phyloP scores from a whole-genome alignment of 2,113 vertebrate species.

The Percopsis transmontana region DNA sequence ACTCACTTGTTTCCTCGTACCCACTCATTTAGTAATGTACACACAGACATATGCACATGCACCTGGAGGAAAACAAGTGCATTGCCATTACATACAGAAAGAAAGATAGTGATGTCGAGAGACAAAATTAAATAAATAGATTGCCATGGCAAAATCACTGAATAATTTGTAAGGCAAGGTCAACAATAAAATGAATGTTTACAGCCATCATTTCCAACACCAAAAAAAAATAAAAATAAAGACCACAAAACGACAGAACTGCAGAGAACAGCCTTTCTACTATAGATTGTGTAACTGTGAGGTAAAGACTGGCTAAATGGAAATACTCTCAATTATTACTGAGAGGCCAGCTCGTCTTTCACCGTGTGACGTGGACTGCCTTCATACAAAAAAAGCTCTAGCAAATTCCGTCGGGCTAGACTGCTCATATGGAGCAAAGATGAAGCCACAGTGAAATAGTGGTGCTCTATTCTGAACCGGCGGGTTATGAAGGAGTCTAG shows the following conservation, averaged over 20 bases:
- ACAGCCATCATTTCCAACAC: no score
- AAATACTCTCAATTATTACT: slow-evolving; percentile 85
- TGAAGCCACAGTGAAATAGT: slow-evolving; percentile 15
- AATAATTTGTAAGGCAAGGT: no score
- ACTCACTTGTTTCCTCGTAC: neutral
- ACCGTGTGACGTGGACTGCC: slow-evolving; percentile 57
- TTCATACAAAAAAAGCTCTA: slow-evolving; percentile 33
- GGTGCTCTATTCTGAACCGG: slow-evolving; percentile 20
- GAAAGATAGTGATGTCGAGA: no score
- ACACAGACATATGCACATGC: neutral
- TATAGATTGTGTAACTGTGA: slow-evolving; percentile 61
- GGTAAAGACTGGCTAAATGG: slow-evolving; percentile 73
- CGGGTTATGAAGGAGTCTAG: slow-evolving; percentile 55
- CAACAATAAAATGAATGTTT: no score
- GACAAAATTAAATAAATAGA: no score
- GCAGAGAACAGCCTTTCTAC: slow-evolving; percentile 24
- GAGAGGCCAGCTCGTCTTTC: slow-evolving; percentile 78
- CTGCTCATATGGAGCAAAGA: slow-evolving; percentile 29
- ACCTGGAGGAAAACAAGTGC: neutral
- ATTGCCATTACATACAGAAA: neutral
- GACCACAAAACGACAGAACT: slow-evolving; percentile 9
- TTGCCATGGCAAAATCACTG: no score
- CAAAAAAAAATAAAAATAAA: no score
- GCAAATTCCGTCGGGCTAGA: slow-evolving; percentile 13
- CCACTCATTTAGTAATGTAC: neutral